Conservation (phyloP, 1,140 invertebrate genomes). For the Alviniconcha marisindica region DNA sequence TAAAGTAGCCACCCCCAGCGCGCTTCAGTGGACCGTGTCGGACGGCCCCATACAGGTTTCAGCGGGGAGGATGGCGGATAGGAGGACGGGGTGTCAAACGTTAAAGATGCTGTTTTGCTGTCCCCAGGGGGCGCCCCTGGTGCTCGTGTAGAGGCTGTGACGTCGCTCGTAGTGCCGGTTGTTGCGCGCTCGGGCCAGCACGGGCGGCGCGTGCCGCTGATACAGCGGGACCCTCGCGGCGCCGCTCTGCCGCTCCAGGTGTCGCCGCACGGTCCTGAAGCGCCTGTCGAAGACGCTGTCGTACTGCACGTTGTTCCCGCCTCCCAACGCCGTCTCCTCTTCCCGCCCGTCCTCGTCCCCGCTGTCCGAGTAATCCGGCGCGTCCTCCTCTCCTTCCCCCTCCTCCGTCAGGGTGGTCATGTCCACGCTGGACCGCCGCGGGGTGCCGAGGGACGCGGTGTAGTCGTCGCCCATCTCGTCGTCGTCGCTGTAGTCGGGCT, state of each 20-base stretch:
- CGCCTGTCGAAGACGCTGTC: conserved; percentile 30
- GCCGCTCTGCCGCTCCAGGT: background rate
- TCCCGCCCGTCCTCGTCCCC: conserved; percentile 24
- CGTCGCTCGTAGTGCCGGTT: background rate
- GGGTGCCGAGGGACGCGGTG: background rate
- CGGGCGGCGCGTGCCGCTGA: background rate
- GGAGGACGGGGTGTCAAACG: too few species aligned
- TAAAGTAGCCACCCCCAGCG: too few species aligned
- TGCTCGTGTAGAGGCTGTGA: conserved; percentile 14
- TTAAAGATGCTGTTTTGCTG: too few species aligned
- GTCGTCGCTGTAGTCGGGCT: conserved; percentile 21
- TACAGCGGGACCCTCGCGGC: background rate
- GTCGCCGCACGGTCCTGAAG: conserved; percentile 21
- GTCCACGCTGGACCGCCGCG: background rate
- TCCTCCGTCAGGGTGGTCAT: background rate
- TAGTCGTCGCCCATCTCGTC: background rate
- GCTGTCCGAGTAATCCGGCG: conserved; percentile 27
- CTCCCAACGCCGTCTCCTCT: background rate
- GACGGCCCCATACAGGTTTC: too few species aligned
- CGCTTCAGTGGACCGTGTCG: too few species aligned
- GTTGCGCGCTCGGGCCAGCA: background rate
- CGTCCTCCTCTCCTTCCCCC: background rate
- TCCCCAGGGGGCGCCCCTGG: background rate
- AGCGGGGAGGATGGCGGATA: too few species aligned
- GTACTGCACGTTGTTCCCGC: conserved; percentile 1